These are phyloP conservation scores for Enteromius thamalakanensis DNA, from an alignment of 2,797 vertebrate genomes.

Conservation along the genomic window DNA sequence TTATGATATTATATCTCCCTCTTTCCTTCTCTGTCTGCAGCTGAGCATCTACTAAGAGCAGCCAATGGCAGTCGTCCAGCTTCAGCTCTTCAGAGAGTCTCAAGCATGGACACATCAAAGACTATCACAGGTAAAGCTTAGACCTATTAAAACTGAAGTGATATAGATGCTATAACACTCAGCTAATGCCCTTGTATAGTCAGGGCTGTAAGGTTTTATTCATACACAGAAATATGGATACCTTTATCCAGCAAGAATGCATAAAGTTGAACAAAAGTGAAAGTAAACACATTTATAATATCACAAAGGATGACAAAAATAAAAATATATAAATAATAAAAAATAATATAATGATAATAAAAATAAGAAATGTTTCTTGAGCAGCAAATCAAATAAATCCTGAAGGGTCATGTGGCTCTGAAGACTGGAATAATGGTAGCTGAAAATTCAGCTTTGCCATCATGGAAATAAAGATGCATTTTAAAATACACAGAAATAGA, in stretches of 20 bases:
- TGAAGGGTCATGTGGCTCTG: neutral
- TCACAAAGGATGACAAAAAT: neutral
- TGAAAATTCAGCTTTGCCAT: neutral
- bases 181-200: neutral
- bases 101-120: constrained; percentile 88
- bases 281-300: neutral
- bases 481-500: neutral
- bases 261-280: neutral
- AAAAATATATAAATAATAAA: neutral
- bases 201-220: constrained; percentile 1
- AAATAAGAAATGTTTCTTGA: neutral
- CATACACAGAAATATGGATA: neutral
- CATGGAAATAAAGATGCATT: neutral
- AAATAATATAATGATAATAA: neutral
- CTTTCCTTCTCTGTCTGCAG: constrained; percentile 56
- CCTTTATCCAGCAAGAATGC: neutral
- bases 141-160: neutral
- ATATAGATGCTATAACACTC: neutral
- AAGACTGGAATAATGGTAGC: neutral
- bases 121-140: constrained; percentile 82
- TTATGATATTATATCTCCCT: constrained; percentile 6
- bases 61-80: constrained; percentile 82
- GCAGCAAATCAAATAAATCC: neutral
- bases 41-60: constrained; percentile 88
- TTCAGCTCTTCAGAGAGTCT: constrained; percentile 84